Evolutionary conservation across 2,888 invertebrate species (phyloP), one percentile per base, ranked within the genome.

Genomic region (Cephus runcator): DNA sequence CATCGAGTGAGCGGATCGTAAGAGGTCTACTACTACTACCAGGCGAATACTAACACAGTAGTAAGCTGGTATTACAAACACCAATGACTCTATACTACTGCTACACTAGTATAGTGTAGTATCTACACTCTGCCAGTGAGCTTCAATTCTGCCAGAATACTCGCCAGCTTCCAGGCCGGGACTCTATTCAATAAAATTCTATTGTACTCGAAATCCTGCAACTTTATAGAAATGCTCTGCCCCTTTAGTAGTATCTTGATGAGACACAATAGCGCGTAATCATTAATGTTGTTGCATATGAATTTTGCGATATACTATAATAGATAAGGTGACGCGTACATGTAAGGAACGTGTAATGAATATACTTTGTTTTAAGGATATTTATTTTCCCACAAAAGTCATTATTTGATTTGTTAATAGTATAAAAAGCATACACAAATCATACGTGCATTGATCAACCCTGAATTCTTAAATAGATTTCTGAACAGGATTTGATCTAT

Each of bases 1-100:
- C 86, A 87, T 86, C 87, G 85, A 87, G 88, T 85, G 89, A 88
- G 88, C 82, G 83, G 85, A 87, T 87, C 87, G 90, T 90, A 90
- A 89, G 90, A 89, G 89, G 87, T 84, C 84, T 84, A 80, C 74
- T 34, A 34, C 74, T 34, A 34, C 34, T 74, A n/a, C 74, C 71
- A 71, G 71, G 9, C 11, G 31, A 33, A 30, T 30, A 71, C 30
- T 30, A 31, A 15, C 71, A 23, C 30, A 71, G 71, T 71, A 71
- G 31, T 71, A 12, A 12, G 56, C 23, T 56, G 23, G 56, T 56
- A 23, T 56, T 56, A 23, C 56, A 23, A 56, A 56, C 56, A 56
- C 56, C 56, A 56, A 56, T 56, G 56, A 23, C 56, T 23, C 56
- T 56, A 56, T 23, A 56, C 56, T 40, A 40, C 15, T 40, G 40